phyloP scores from a whole-genome alignment of 2,888 invertebrate genomes.

The Apeira syringaria region DNA sequence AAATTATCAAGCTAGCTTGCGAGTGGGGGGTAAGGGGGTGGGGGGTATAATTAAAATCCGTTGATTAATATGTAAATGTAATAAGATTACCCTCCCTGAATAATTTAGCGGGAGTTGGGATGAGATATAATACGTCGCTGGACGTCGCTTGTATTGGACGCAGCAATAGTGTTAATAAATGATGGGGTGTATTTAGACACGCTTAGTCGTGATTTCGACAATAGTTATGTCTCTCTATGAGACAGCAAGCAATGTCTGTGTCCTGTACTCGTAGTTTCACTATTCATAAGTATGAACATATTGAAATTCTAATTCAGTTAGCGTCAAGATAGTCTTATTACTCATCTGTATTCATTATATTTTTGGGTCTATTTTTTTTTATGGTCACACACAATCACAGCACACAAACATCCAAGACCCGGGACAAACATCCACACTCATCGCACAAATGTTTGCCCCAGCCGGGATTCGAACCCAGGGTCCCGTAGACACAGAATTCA shows the following conservation, averaged over 20 bases:
- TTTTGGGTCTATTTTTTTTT: no score
- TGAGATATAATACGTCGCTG: constrained; percentile 75
- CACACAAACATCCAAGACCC: no score
- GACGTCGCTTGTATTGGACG: constrained; percentile 63
- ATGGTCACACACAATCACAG: no score
- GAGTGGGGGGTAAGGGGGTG: constrained; percentile 76
- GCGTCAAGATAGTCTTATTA: no score
- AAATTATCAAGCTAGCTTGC: constrained; percentile 72
- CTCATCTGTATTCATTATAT: no score
- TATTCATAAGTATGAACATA: no score
- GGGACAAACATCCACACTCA: no score
- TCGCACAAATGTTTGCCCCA: no score
- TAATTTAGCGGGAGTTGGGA: constrained; percentile 84
- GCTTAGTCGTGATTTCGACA: constrained; percentile 6
- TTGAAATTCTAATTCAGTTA: no score
- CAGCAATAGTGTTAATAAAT: constrained; percentile 64
- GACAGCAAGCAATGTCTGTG: background rate
- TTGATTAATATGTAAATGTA: constrained; percentile 99
- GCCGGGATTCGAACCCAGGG: no score
- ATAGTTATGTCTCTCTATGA: background rate
- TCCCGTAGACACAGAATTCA: no score
- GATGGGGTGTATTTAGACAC: constrained; percentile 28
- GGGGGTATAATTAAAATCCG: constrained; percentile 98
- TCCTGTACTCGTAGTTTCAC: no score
- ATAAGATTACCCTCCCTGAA: constrained; percentile 98